phyloP scores from a whole-genome alignment of 2,888 invertebrate genomes.

The Lasioglossum pauxillum region DNA sequence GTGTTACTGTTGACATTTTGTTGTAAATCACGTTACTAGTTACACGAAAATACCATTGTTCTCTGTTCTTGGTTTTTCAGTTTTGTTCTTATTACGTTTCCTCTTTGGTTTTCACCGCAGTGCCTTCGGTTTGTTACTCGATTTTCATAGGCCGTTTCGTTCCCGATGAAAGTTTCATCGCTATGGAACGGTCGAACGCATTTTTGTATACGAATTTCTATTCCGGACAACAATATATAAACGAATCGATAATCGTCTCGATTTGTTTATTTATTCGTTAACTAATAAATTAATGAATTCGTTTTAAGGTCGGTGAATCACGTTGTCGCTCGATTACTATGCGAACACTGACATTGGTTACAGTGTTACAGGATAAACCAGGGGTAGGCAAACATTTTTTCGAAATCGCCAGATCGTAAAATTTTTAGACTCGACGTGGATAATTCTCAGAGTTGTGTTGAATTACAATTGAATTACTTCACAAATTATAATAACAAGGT shows the following conservation, averaged over 20 bases:
- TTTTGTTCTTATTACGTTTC: background rate
- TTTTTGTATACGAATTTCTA: constrained; percentile 7
- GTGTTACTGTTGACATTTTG: constrained; percentile 28
- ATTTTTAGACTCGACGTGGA: no score
- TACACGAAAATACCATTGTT: constrained; percentile 12
- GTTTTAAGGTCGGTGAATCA: background rate
- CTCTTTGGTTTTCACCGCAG: constrained; percentile 42
- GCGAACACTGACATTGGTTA: background rate
- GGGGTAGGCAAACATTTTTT: no score
- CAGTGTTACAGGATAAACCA: background rate
- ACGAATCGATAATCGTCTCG: constrained; percentile 18
- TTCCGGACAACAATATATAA: constrained; percentile 28
- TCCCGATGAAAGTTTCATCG: background rate
- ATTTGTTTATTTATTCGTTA: constrained; percentile 45
- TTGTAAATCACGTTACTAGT: constrained; percentile 12
- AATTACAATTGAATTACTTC: no score
- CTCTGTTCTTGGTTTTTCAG: background rate
- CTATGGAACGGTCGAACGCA: background rate
- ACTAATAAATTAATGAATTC: background rate
- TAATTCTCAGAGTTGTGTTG: no score
- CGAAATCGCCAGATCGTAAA: no score
- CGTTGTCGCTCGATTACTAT: background rate
- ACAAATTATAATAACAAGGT: no score
- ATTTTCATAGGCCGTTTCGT: background rate
- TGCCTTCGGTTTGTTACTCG: constrained; percentile 31